Evolutionary conservation across 2,888 invertebrate species (phyloP).

Genomic region (Zygaena filipendulae): DNA sequence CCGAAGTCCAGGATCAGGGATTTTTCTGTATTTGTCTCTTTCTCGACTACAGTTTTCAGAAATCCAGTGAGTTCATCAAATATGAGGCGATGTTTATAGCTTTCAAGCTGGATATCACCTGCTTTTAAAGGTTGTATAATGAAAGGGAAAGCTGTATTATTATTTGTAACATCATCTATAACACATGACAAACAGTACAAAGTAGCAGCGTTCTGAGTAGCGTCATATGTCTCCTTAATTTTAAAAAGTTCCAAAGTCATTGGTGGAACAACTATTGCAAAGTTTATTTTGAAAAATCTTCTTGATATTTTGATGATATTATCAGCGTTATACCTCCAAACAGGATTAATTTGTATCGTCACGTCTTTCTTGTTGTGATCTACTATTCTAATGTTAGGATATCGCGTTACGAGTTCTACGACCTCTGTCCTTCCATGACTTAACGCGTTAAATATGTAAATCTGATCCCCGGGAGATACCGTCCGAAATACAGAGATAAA

Average conservation of each 20-base stretch:
- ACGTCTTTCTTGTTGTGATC: constrained; percentile 72
- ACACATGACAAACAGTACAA: constrained; percentile 39
- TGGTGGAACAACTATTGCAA: constrained; percentile 81
- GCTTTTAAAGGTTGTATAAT: constrained; percentile 74
- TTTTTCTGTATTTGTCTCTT: constrained; percentile 38
- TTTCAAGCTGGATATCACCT: constrained; percentile 86
- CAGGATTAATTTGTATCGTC: constrained; percentile 44
- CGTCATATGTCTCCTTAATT: constrained; percentile 45
- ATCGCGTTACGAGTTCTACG: constrained; percentile 75
- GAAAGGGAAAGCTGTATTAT: constrained; percentile 27
- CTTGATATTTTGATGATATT: constrained; percentile 38
- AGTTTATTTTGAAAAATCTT: constrained; percentile 71
- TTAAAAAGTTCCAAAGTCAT: constrained; percentile 78
- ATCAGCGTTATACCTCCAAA: constrained; percentile 40
- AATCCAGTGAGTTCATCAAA: constrained; percentile 87
- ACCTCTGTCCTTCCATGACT: constrained; percentile 83
- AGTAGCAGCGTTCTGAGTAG: constrained; percentile 35
- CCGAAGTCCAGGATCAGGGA: constrained; percentile 74
- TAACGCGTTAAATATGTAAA: constrained; percentile 87
- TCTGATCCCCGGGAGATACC: constrained; percentile 67
- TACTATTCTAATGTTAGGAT: constrained; percentile 77
- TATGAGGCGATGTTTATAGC: constrained; percentile 79
- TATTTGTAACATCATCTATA: constrained; percentile 25
- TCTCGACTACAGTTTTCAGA: constrained; percentile 78
- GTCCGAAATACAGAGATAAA: constrained; percentile 46